Conservation (phyloP, 2,113 vertebrate species). For the Neomonachus schauinslandi region DNA sequence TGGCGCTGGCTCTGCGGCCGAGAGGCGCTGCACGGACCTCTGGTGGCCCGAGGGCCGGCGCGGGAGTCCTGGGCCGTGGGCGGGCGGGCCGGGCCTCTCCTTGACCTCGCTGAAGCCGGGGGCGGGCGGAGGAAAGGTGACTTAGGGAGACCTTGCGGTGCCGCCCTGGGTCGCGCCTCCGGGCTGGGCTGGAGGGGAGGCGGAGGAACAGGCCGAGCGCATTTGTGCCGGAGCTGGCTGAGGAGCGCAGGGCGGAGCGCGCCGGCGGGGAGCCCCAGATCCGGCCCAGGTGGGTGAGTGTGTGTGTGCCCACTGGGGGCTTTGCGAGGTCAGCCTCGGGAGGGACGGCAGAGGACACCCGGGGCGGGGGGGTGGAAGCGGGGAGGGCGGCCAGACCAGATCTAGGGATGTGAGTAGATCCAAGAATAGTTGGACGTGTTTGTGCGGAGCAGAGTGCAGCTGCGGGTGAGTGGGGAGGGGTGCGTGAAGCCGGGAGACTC, state of each 20-base stretch:
- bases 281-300: slow-evolving; percentile 64
- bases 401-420: slow-evolving; percentile 49
- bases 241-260: neutral
- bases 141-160: slow-evolving; percentile 71
- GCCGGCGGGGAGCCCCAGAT: neutral
- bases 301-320: neutral
- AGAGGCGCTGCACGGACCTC: neutral
- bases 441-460: neutral
- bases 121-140: slow-evolving; percentile 65
- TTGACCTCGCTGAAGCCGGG: neutral
- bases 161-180: slow-evolving; percentile 60
- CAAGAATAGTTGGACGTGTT: slow-evolving; percentile 40
- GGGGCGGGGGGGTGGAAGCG: neutral
- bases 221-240: neutral
- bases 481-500: neutral
- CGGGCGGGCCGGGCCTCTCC: neutral
- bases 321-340: neutral
- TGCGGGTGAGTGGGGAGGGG: neutral
- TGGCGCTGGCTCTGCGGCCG: neutral
- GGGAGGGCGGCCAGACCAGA: neutral
- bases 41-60: neutral
- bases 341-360: neutral
- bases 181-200: neutral
- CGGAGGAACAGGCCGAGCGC: slow-evolving; percentile 42
- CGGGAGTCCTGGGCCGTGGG: neutral